Conservation (phyloP, 1,140 invertebrate genomes). For the Teleogryllus occipitalis region DNA sequence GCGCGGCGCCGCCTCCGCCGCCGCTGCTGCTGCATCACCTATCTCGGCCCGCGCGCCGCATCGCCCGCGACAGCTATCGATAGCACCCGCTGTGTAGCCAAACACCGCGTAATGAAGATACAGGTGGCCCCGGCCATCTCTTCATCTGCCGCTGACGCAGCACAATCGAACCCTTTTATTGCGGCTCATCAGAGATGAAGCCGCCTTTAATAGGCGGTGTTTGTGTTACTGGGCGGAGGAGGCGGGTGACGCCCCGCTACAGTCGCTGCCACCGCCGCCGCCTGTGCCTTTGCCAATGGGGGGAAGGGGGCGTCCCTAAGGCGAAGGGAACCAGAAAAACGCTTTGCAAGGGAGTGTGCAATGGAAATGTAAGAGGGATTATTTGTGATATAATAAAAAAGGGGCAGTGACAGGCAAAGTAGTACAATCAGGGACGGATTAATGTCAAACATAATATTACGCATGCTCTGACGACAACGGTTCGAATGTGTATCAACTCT, state of each 20-base stretch:
- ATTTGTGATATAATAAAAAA: no score
- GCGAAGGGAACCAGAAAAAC: no score
- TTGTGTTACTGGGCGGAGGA: neutral
- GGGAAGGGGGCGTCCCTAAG: no score
- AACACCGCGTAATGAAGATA: conserved; percentile 1
- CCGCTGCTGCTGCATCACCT: neutral
- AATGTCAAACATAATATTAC: no score
- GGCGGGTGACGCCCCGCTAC: neutral
- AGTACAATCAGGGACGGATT: no score
- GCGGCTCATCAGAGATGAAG: neutral
- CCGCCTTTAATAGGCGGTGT: neutral
- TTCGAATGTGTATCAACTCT: no score
- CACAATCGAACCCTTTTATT: neutral
- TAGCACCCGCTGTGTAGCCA: neutral
- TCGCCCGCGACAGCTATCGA: neutral
- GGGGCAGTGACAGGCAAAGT: no score
- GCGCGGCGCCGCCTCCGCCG: no score
- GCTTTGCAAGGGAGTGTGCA: no score
- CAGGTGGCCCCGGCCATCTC: neutral
- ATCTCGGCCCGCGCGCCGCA: neutral
- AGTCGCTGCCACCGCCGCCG: neutral
- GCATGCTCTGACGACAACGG: no score
- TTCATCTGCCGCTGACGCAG: neutral
- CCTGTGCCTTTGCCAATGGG: neutral
- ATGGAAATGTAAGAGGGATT: no score